Evolutionary conservation across 2,888 invertebrate species (phyloP), one percentile per base, ranked within the genome.

Genomic region (Polymixis lichenea): DNA sequence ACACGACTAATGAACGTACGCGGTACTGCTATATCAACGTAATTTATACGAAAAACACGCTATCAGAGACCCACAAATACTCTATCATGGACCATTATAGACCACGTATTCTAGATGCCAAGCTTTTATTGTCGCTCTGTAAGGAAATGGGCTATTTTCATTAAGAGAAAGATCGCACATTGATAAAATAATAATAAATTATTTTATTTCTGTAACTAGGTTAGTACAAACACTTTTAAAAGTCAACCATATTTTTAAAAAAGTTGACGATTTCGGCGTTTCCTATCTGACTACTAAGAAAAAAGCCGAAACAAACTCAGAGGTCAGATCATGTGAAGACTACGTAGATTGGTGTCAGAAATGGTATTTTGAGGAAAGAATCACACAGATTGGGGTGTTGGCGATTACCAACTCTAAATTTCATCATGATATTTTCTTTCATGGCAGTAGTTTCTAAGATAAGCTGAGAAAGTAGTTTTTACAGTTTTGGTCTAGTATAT

Each of bases 1-100:
- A 64, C 19, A 17, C 28, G 22, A 56, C 67, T 83, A 82, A 83
- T 78, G 83, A 83, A 74, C 70, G 56, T 28, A 56, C 60, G 43
- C 19, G 61, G 70, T 38, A 32, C 61, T 22, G n/a, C 28, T 32
- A 46, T 46, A 79, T 78, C 76, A 62, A 58, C 53, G 53, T 58
- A 61, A 70, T 77, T 49, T 69, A 66, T 38, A 22, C 28, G 75
- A 68, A 68, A 80, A 68, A 80, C 67, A 77, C 19, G 67, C 25
- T 68, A 46, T 67, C 19, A 51, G 0, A 43, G 38, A 51, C 43
- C 17, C 25, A 69, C 25, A 55, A 69, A 53, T 51, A 46, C 32
- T 60, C 25, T 22, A 53, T 56, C 25, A 70, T 55, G 9, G 25
- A n/a, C 53, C 38, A 43, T 64, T 32, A 61, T n/a, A n/a, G 72